Evolutionary conservation across 2,113 vertebrate species (phyloP).

Genomic region (Cebidichthys violaceus): DNA sequence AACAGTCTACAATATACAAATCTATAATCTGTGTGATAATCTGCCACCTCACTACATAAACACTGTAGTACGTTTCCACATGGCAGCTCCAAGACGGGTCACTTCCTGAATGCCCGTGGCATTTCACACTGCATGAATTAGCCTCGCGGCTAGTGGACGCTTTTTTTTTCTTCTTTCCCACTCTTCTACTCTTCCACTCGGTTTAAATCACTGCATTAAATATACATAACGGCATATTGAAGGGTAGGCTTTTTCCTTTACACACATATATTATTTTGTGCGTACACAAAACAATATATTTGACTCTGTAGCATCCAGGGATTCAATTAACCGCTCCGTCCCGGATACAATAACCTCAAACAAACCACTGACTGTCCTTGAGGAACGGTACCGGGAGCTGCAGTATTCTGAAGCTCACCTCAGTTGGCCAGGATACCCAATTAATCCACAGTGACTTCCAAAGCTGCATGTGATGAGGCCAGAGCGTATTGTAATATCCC

Average conservation of each 20-base stretch:
- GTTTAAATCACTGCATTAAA: not conserved
- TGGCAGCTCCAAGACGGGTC: too few relatives aligned
- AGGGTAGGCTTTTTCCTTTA: not conserved
- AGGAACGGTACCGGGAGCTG: conserved; percentile 29
- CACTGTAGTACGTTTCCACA: too few relatives aligned
- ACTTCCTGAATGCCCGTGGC: too few relatives aligned
- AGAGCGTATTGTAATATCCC: conserved; percentile 19
- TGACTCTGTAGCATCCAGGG: not conserved
- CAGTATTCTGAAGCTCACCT: conserved; percentile 20
- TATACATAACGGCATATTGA: not conserved
- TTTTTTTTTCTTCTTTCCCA: too few relatives aligned
- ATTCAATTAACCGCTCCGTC: conserved; percentile 38
- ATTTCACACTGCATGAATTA: too few relatives aligned
- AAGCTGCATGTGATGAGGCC: conserved; percentile 8
- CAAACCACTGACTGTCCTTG: conserved; percentile 38
- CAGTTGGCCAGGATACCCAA: conserved; percentile 28
- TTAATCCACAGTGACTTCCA: conserved; percentile 37
- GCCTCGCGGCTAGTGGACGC: too few relatives aligned
- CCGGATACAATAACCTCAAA: conserved; percentile 18
- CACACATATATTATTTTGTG: not conserved
- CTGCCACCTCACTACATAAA: not conserved
- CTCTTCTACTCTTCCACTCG: too few relatives aligned
- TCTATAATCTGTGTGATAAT: too few relatives aligned
- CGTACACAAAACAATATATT: not conserved
- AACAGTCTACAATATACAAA: too few relatives aligned